Conservation (phyloP, 2,113 vertebrate genomes). For the Trogon surrucura region DNA sequence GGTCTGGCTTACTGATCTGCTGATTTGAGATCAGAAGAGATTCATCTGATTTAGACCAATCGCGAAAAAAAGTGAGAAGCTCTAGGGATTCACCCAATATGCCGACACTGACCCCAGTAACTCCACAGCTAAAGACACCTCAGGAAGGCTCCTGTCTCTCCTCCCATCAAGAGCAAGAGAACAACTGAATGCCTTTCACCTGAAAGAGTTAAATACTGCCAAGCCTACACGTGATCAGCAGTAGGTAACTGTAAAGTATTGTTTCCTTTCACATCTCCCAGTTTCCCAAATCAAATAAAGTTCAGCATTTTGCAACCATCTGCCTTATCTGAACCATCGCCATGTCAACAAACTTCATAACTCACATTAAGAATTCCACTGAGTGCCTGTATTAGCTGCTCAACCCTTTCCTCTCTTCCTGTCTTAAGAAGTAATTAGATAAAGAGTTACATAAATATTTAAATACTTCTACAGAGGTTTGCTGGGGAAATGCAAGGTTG, state of each 20-base stretch:
- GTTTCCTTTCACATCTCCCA: not conserved
- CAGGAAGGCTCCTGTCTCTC: not conserved
- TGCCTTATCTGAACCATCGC: not conserved
- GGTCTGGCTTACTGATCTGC: not conserved
- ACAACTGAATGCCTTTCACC: not conserved
- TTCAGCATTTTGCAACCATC: not conserved
- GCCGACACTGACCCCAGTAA: not conserved
- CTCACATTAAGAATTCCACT: conserved; percentile 15
- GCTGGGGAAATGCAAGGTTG: conserved; percentile 10
- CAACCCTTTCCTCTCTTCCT: conserved; percentile 30
- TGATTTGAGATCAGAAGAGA: not conserved
- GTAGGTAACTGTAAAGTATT: not conserved
- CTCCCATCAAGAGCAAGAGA: not conserved
- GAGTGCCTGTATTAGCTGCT: conserved; percentile 36
- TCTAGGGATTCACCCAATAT: not conserved
- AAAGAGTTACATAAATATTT: conserved; percentile 56
- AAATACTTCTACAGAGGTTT: conserved; percentile 27
- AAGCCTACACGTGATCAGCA: not conserved
- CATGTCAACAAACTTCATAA: conserved; percentile 3
- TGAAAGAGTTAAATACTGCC: not conserved
- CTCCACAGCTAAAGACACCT: not conserved
- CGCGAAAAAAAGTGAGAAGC: not conserved
- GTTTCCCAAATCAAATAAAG: not conserved
- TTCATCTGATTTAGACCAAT: not conserved
- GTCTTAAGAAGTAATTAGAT: conserved; percentile 45